Evolutionary conservation across 2,113 vertebrate species (phyloP), one percentile per base, ranked within the genome.

Genomic region (Onychostruthus taczanowskii): DNA sequence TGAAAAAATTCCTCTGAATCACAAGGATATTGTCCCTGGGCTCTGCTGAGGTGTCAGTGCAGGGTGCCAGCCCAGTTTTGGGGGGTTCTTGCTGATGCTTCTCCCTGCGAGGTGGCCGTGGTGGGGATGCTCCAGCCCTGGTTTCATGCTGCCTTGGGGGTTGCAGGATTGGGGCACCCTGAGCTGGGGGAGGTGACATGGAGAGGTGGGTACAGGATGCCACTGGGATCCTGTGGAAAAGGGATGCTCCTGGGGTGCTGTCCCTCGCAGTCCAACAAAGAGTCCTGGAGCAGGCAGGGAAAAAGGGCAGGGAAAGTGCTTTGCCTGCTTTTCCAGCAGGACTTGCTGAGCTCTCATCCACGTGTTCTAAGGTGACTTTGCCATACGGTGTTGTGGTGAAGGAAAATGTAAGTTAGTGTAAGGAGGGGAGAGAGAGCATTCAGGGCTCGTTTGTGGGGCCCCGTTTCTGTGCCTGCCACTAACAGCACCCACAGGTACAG

Each of bases 111-210:
- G 61, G 24, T 50, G 69, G 47, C 41, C 1, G 2, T 0, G 7
- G 50, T 43, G 77, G 70, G 66, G 82, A 76, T 46, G 77, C 66
- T 87, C 46, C 59, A 26, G 68, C 0, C 0, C 83, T 0, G 2
- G 24, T 70, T 33, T 58, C 1, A 0, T 27, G 11, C 72, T 0
- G 3, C 73, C 1, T 1, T 6, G 11, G 52, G 68, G 61, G 5
- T 27, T 63, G 63, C 49, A 56, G 80, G 63, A 37, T 41, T 76
- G 11, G 11, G 66, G n/a, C 2, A 6, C 49, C 52, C 10, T 0
- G 1, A 82, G 35, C 62, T 5, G 16, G 50, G 87, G 50, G 26
- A 23, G 55, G 19, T 41, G 28, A 47, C 5, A 2, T 0, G 4
- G 73, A 75, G 52, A 94, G 74, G 77, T 74, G 59, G 61, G 64